phyloP scores from a whole-genome alignment of 2,797 vertebrate species.

The Typhlichthys subterraneus region DNA sequence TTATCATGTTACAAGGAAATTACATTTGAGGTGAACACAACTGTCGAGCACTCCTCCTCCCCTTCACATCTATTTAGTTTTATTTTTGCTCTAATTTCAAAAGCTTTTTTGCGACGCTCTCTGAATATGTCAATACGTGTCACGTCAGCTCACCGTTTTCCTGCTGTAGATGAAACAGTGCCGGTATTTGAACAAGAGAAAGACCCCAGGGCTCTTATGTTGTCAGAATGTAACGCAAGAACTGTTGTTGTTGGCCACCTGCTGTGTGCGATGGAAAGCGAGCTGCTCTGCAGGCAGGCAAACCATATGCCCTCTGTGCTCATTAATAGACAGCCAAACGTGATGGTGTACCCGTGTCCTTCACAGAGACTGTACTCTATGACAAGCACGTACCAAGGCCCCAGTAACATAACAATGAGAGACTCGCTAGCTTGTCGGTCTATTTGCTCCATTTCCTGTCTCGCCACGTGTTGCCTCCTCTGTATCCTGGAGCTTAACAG shows the following conservation, averaged over 20 bases:
- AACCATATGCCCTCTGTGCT: slow-evolving; percentile 43
- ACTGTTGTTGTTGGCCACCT: slow-evolving; percentile 55
- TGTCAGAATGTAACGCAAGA: slow-evolving; percentile 65
- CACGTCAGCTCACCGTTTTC: slow-evolving; percentile 52
- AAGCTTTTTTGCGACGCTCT: slow-evolving; percentile 51
- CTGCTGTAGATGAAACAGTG: slow-evolving; percentile 51
- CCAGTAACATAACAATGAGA: slow-evolving; percentile 55
- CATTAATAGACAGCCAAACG: slow-evolving; percentile 53
- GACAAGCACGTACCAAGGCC: slow-evolving; percentile 35
- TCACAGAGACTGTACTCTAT: slow-evolving; percentile 41
- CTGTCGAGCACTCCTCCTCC: slow-evolving; percentile 54
- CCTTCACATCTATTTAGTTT: slow-evolving; percentile 34
- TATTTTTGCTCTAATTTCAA: slow-evolving; percentile 23
- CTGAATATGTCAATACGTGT: slow-evolving; percentile 42
- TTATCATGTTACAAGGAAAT: slow-evolving; percentile 54
- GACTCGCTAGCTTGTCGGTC: slow-evolving; percentile 53
- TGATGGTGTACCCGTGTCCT: slow-evolving; percentile 49
- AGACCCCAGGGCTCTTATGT: slow-evolving; percentile 51
- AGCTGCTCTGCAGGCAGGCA: slow-evolving; percentile 45
- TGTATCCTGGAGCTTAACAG: slow-evolving; percentile 62
- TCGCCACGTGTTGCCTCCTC: slow-evolving; percentile 24
- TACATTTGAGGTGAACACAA: slow-evolving; percentile 66
- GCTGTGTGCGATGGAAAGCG: slow-evolving; percentile 53
- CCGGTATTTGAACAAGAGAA: slow-evolving; percentile 54
- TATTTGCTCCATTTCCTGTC: slow-evolving; percentile 60